phyloP scores from a whole-genome alignment of 1,140 invertebrate species.

The Drosophila dunni region DNA sequence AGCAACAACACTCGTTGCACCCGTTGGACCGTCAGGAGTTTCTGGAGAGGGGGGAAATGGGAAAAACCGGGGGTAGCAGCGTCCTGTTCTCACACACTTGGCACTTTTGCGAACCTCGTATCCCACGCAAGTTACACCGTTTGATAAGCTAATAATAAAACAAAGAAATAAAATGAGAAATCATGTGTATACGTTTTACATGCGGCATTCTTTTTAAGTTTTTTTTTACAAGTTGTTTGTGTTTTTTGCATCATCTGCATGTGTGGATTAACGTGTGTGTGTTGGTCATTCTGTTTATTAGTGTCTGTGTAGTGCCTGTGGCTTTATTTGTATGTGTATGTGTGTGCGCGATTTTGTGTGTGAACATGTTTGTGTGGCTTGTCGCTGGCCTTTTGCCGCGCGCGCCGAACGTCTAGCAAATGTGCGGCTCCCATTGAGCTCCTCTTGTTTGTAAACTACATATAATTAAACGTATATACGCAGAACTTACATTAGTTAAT shows the following conservation, averaged over 20 bases:
- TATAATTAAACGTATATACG: not conserved
- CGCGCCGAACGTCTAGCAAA: conserved; percentile 26
- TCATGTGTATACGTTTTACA: not conserved
- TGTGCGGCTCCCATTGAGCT: not conserved
- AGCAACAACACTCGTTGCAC: conserved; percentile 54
- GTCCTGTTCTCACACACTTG: conserved; percentile 20
- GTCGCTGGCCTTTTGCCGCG: conserved; percentile 66
- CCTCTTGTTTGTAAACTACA: not conserved
- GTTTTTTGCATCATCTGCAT: conserved; percentile 55
- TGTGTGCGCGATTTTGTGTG: conserved; percentile 11
- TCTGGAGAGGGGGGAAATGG: not conserved
- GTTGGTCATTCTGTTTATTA: conserved; percentile 15
- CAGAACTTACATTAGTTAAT: conserved; percentile 43
- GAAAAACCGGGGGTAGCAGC: conserved; percentile 3
- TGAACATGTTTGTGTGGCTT: conserved; percentile 56
- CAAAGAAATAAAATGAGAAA: not conserved
- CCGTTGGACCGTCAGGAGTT: conserved; percentile 8
- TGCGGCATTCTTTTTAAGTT: conserved; percentile 2
- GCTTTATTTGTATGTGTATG: conserved; percentile 38
- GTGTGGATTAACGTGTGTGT: conserved; percentile 25
- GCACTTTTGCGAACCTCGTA: not conserved
- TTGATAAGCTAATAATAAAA: not conserved
- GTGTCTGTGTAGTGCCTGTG: conserved; percentile 14
- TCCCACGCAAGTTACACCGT: not conserved
- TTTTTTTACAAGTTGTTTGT: conserved; percentile 60